A percentile compares a stretch with the other conserved stretches of the same genome.
phyloP scores from a whole-genome alignment of 2,797 vertebrate species.

The Sparus aurata region DNA sequence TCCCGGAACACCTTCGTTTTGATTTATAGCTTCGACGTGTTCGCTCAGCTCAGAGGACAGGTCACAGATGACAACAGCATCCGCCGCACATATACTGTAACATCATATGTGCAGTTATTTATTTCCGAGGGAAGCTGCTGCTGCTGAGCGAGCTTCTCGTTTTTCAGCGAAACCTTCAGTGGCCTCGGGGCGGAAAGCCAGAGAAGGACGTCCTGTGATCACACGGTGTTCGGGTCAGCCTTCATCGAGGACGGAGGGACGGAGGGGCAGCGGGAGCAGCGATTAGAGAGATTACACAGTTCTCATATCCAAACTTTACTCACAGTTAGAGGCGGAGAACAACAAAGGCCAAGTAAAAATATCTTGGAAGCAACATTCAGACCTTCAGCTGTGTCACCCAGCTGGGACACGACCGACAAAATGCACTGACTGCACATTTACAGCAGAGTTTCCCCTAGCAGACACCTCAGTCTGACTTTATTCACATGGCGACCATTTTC shows the following conservation, averaged over 20 bases:
- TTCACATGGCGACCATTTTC: too few species aligned
- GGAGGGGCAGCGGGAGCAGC: background rate
- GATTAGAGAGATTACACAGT: constrained; percentile 3
- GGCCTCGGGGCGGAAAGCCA: background rate
- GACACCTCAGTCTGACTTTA: background rate
- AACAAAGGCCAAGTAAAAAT: background rate
- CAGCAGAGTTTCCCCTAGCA: too few species aligned
- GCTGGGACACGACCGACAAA: background rate
- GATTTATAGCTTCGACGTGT: constrained; percentile 52
- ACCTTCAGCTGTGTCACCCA: background rate
- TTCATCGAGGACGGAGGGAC: constrained; percentile 43
- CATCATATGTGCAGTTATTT: constrained; percentile 41
- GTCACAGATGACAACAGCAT: constrained; percentile 51
- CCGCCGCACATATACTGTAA: constrained; percentile 17
- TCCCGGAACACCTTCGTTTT: constrained; percentile 20
- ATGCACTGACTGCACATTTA: too few species aligned
- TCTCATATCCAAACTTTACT: background rate
- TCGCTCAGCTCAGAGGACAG: constrained; percentile 43
- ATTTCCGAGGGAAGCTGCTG: constrained; percentile 30
- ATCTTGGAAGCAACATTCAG: background rate
- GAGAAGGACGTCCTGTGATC: constrained; percentile 11
- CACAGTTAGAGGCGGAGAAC: background rate
- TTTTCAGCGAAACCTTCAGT: constrained; percentile 22
- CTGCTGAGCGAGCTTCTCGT: constrained; percentile 30
- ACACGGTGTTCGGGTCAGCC: constrained; percentile 36